Base-by-base conservation (phyloP, 2,113 vertebrate species). In the Anoura caudifer region DNA sequence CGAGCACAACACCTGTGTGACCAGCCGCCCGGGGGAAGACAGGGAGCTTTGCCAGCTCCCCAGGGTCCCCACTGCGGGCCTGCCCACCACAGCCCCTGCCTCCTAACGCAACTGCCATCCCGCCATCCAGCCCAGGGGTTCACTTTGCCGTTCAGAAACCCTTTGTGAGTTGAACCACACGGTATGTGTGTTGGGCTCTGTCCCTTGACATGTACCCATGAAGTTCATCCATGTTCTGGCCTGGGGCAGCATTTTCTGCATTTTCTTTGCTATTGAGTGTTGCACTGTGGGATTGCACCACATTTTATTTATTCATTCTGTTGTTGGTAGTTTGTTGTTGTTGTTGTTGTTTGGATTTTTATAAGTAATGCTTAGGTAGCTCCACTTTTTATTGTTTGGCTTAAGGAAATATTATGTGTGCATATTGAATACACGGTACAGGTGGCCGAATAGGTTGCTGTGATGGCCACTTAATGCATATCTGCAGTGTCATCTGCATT, bases 161-260 rank as follows among this genome's bases (percentile, higher is more conserved):
- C 50, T 41, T 56, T 41, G 3, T 26, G 41, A 43, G 15, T 9
- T 54, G 52, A 90, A 41, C 5, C 41, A 31, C 14, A 9, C 17
- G 19, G 43, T 4, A 52, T 20, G 36, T 73, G 20, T 45, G 91
- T 36, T 52, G 77, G n/a, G 20, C 75, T 65, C 28, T 13, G 67
- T 31, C 5, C 45, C 31, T 73, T 24, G 15, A 54, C 11, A 6
- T 2, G 20, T 7, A 5, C 43, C 38, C 7, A 12, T 38, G 52
- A 86, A 36, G 38, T 5, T 36, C 8, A 10, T 20, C 41, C 73
- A 5, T 0, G n/a, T 16, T 24, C 70, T 36, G 36, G 54, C 45
- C 33, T 2, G 10, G 19, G 54, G 28, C 2, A 11, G 56, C 0
- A 0, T 12, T 22, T 24, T 9, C 16, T 61, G 73, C 59, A 1